phyloP scores from a whole-genome alignment of 2,113 vertebrate species.

The Brienomyrus brachyistius region DNA sequence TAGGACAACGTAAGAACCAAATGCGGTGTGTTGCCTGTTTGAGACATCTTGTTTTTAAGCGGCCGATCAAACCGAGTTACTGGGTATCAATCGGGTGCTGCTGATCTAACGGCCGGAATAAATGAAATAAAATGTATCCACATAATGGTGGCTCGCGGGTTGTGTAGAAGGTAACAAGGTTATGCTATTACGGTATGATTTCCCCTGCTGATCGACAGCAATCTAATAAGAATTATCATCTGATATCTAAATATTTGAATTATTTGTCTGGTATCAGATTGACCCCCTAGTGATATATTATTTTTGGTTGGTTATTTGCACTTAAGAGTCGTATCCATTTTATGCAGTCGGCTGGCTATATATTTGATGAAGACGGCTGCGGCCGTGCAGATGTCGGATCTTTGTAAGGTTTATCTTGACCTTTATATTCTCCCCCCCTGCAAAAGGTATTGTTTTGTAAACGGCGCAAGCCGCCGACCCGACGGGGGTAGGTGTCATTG shows the following conservation, averaged over 20 bases:
- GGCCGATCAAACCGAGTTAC: background rate
- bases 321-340: background rate
- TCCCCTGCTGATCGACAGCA: background rate
- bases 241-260: background rate
- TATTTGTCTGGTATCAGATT: background rate
- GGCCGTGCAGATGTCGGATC: background rate
- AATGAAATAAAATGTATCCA: background rate
- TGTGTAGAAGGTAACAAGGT: background rate
- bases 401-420: background rate
- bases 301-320: background rate
- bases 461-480: background rate
- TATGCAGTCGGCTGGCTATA: background rate
- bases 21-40: background rate
- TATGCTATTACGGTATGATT: background rate
- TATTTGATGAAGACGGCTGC: background rate
- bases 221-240: background rate
- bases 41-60: background rate
- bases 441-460: background rate
- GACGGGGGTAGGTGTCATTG: background rate
- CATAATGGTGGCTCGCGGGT: background rate
- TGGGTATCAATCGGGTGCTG: background rate
- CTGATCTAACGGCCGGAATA: background rate
- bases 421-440: background rate
- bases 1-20: background rate
- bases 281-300: background rate